These are phyloP conservation scores for Heliconius congener DNA, from an alignment of 1,140 invertebrate species.

Conservation along the genomic window DNA sequence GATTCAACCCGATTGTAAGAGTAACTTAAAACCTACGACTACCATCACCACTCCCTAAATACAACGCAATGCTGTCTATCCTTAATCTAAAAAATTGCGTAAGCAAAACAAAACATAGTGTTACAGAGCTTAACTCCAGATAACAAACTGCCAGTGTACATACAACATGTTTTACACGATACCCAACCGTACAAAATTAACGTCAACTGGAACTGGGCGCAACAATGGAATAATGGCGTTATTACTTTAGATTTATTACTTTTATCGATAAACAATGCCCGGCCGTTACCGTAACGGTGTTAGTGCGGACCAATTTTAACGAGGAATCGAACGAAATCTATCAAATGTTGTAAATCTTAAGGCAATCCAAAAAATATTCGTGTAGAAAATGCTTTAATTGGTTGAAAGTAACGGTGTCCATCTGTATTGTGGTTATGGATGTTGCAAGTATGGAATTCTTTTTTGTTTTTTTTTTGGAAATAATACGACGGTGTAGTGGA, in stretches of 20 bases:
- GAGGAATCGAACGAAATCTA: slow-evolving; percentile 40
- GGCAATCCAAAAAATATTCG: not conserved
- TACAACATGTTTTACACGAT: slow-evolving; percentile 41
- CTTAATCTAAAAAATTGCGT: slow-evolving; percentile 26
- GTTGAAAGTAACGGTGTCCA: not conserved
- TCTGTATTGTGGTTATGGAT: not conserved
- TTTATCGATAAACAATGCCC: slow-evolving; percentile 48
- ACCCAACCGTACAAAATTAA: slow-evolving; percentile 46
- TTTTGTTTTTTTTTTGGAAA: too few relatives aligned
- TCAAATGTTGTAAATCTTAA: slow-evolving; percentile 14
- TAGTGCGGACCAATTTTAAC: slow-evolving; percentile 51
- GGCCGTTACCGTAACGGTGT: slow-evolving; percentile 44
- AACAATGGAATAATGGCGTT: slow-evolving; percentile 52
- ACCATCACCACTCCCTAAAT: too few relatives aligned
- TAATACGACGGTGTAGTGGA: too few relatives aligned
- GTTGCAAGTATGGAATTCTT: not conserved
- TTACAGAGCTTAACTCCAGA: slow-evolving; percentile 32
- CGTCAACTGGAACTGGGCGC: slow-evolving; percentile 42
- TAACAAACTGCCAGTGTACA: slow-evolving; percentile 27
- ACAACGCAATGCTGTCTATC: too few relatives aligned
- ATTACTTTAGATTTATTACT: slow-evolving; percentile 51
- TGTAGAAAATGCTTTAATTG: slow-evolving; percentile 25
- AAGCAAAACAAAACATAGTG: slow-evolving; percentile 31
- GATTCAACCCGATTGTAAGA: too few relatives aligned
- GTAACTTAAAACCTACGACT: too few relatives aligned